These are phyloP conservation scores for Erythrolamprus reginae DNA, from an alignment of 2,113 vertebrate genomes.

Conservation along the genomic window DNA sequence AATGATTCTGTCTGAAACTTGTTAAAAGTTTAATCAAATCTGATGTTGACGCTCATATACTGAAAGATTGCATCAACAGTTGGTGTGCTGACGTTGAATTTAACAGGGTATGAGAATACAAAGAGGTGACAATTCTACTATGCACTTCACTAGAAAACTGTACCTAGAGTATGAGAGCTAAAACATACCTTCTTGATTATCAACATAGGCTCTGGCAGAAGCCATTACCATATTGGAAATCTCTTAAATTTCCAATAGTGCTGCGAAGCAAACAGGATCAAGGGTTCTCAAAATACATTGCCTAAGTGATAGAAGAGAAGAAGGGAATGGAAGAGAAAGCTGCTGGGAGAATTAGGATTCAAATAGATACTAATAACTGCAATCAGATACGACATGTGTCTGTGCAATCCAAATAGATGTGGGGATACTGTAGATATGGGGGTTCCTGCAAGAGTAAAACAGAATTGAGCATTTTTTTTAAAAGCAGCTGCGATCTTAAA, in stretches of 20 bases:
- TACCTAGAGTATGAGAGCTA: not conserved
- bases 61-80: not conserved
- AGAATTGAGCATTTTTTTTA: not conserved
- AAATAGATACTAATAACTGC: not conserved
- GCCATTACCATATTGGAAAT: not conserved
- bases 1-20: not conserved
- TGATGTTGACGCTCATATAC: not conserved
- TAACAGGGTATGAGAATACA: not conserved
- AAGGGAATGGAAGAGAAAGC: not conserved
- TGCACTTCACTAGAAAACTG: not conserved
- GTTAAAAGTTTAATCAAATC: not conserved
- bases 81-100: not conserved
- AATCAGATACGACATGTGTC: not conserved
- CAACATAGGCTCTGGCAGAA: not conserved
- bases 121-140: not conserved
- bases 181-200: not conserved
- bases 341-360: not conserved
- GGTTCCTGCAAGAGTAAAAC: not conserved
- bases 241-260: not conserved
- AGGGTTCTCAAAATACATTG: not conserved
- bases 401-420: not conserved
- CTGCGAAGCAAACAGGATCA: not conserved
- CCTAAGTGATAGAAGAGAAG: not conserved
- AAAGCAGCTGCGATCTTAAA: not conserved
- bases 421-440: not conserved